Conservation (phyloP, 2,113 vertebrate species). For the Climacteris rufus region DNA sequence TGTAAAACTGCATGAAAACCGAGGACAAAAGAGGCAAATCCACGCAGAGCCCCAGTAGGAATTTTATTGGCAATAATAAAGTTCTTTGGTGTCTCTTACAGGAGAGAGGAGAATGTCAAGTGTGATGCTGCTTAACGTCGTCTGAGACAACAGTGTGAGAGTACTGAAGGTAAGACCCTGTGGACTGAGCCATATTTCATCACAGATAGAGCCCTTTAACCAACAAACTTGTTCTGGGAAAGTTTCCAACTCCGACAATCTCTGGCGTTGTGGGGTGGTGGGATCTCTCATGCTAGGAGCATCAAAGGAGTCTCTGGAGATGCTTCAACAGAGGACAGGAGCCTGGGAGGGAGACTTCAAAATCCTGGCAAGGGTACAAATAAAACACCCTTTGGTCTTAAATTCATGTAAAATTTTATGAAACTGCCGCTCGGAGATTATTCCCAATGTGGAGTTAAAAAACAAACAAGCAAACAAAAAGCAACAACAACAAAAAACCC, state of each 20-base stretch:
- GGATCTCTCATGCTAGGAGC: conserved; percentile 66
- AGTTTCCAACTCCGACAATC: conserved; percentile 53
- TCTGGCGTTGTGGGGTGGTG: conserved; percentile 24
- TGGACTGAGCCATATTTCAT: conserved; percentile 41
- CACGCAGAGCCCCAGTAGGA: neutral
- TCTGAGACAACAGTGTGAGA: neutral
- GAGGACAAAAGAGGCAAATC: neutral
- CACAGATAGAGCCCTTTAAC: conserved; percentile 41
- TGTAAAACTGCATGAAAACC: neutral
- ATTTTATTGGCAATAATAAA: conserved; percentile 10
- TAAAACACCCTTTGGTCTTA: conserved; percentile 64
- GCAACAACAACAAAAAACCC: neutral
- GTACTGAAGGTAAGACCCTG: conserved; percentile 35
- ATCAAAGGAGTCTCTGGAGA: conserved; percentile 61
- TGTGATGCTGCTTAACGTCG: neutral
- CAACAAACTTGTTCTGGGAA: conserved; percentile 64
- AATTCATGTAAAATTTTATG: conserved; percentile 60
- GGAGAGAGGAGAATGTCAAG: neutral
- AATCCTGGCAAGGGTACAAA: conserved; percentile 66
- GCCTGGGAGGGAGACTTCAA: conserved; percentile 55
- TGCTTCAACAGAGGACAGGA: conserved; percentile 47
- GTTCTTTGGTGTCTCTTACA: neutral
- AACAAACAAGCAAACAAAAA: conserved; percentile 30
- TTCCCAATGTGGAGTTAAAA: conserved; percentile 46
- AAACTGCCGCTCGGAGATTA: conserved; percentile 54